A percentile compares a stretch with the other conserved stretches of the same genome.
These are phyloP conservation scores for Salarias fasciatus DNA, from an alignment of 2,797 vertebrate genomes.

Conservation along the genomic window DNA sequence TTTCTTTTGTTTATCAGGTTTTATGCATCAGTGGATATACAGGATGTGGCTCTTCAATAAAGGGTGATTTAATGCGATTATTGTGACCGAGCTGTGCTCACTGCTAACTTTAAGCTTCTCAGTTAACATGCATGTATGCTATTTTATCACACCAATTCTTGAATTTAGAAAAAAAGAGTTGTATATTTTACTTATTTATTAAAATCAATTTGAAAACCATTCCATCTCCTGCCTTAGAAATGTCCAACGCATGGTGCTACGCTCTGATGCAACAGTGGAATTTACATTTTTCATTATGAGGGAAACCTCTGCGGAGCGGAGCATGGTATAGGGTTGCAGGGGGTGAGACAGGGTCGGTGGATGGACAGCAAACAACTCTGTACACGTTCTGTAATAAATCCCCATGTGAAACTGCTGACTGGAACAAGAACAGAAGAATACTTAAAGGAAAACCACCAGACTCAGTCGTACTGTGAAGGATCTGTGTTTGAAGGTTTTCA, in stretches of 20 bases:
- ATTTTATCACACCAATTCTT: too few relatives aligned
- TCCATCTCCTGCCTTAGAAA: background rate
- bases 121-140: background rate
- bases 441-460: conserved; percentile 24
- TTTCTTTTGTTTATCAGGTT: too few relatives aligned
- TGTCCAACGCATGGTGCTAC: background rate
- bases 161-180: background rate
- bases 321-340: background rate
- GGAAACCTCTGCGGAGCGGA: conserved; percentile 1
- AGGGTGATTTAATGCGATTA: background rate
- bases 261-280: background rate
- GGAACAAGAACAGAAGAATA: conserved; percentile 42
- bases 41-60: background rate
- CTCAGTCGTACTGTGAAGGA: too few relatives aligned
- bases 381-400: conserved; percentile 15
- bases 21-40: background rate
- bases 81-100: conserved; percentile 1
- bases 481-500: conserved; percentile 54
- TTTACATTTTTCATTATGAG: conserved; percentile 9
- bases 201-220: background rate
- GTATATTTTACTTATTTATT: background rate
- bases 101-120: conserved; percentile 1
- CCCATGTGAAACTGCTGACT: conserved; percentile 10
- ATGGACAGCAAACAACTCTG: conserved; percentile 12
- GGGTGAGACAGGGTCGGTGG: conserved; percentile 20